Evolutionary conservation across 2,888 invertebrate species (phyloP).

Genomic region (Bedellia somnulentella): DNA sequence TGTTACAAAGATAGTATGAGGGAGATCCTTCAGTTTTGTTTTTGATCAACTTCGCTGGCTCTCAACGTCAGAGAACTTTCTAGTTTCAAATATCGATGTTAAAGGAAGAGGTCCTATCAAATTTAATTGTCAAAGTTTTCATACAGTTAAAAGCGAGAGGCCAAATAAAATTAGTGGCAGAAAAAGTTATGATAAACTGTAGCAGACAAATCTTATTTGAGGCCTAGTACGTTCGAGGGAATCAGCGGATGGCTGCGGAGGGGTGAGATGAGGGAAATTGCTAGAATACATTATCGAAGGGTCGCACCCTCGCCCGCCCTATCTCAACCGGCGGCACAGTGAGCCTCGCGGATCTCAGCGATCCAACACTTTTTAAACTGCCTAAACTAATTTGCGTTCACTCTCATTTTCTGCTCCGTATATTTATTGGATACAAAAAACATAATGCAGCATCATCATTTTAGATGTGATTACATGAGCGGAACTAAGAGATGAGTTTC

Average conservation of each 20-base stretch:
- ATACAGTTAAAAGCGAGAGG: conserved; percentile 10
- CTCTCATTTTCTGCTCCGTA: no score
- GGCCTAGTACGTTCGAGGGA: conserved; percentile 24
- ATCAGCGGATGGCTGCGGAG: conserved; percentile 16
- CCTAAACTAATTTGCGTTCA: no score
- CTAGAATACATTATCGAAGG: conserved; percentile 46
- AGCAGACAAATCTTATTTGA: conserved; percentile 43
- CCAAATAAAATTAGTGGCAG: conserved; percentile 19
- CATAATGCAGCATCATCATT: no score
- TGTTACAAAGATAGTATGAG: background rate
- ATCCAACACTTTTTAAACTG: conserved; percentile 2
- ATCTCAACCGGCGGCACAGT: conserved; percentile 39
- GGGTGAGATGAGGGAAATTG: conserved; percentile 32
- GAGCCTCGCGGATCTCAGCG: conserved; percentile 16
- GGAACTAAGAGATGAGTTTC: no score
- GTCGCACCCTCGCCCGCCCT: conserved; percentile 24
- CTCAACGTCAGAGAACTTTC: no score
- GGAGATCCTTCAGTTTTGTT: no score
- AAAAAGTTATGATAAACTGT: conserved; percentile 33
- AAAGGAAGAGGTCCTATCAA: no score
- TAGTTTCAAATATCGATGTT: no score
- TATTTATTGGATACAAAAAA: no score
- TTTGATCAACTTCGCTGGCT: no score
- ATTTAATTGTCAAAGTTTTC: no score
- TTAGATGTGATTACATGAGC: no score